Conservation (phyloP, 2,888 invertebrate genomes). For the Melanostoma mellinum region DNA sequence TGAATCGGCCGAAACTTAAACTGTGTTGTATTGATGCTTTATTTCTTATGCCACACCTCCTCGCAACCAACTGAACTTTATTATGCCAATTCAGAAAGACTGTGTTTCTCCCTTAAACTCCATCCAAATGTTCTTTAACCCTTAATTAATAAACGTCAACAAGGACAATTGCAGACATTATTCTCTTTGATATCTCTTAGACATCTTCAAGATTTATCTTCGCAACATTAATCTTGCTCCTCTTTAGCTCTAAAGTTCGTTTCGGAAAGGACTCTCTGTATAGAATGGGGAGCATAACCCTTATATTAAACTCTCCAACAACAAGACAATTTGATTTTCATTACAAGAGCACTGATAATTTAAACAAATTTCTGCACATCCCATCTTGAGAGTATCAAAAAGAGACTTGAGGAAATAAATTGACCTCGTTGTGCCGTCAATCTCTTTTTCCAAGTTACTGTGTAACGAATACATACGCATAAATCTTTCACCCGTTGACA, state of each 20-base stretch:
- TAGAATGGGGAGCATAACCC: conserved; percentile 6
- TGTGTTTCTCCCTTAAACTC: not conserved
- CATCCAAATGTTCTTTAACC: not conserved
- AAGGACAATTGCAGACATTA: conserved; percentile 23
- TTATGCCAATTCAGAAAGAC: not conserved
- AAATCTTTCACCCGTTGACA: conserved; percentile 65
- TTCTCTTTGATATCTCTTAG: conserved; percentile 14
- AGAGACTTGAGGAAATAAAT: conserved; percentile 51
- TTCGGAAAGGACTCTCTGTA: not conserved
- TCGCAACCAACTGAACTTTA: conserved; percentile 1
- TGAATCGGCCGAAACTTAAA: too few species aligned
- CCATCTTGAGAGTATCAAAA: not conserved
- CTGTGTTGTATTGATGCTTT: not conserved
- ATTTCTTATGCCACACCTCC: not conserved
- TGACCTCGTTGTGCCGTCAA: conserved; percentile 54
- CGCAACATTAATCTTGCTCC: conserved; percentile 18
- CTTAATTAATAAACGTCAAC: conserved; percentile 14
- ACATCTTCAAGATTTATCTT: conserved; percentile 29
- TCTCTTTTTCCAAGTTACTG: not conserved
- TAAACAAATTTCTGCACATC: conserved; percentile 24
- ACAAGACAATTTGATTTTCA: conserved; percentile 38
- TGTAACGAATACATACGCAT: conserved; percentile 36
- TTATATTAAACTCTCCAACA: conserved; percentile 5
- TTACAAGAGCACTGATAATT: conserved; percentile 38
- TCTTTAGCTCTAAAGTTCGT: conserved; percentile 1